Evolutionary conservation across 2,113 vertebrate species (phyloP).

Genomic region (Xyliphius kryptos): DNA sequence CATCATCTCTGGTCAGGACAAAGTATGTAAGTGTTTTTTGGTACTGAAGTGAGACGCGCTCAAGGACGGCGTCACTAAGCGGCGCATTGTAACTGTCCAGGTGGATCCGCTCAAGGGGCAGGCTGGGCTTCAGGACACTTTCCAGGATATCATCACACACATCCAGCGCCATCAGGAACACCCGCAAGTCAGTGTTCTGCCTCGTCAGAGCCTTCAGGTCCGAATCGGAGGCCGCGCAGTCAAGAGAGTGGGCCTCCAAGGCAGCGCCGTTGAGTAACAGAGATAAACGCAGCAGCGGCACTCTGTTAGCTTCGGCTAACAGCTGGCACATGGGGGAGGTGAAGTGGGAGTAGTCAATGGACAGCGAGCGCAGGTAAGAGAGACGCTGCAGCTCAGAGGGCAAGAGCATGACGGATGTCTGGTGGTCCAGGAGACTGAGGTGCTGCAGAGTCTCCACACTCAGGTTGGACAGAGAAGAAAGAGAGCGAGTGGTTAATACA

Average conservation of each 20-base stretch:
- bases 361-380: constrained; percentile 80
- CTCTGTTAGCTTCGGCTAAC: constrained; percentile 77
- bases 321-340: constrained; percentile 89
- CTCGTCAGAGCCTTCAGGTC: constrained; percentile 91
- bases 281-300: constrained; percentile 90
- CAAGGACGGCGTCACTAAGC: constrained; percentile 84
- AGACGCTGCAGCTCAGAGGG: constrained; percentile 85
- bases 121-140: constrained; percentile 90
- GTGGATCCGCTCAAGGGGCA: constrained; percentile 94
- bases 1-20: constrained; percentile 89
- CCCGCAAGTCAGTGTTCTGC: constrained; percentile 84
- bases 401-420: constrained; percentile 79
- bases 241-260: constrained; percentile 83
- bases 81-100: constrained; percentile 89
- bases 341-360: constrained; percentile 93
- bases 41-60: constrained; percentile 96
- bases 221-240: constrained; percentile 84
- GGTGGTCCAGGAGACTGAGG: constrained; percentile 90
- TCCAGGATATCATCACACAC: constrained; percentile 88
- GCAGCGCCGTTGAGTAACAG: constrained; percentile 87
- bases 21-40: constrained; percentile 95
- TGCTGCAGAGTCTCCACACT: constrained; percentile 88
- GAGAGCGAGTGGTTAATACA: constrained; percentile 84
- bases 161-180: constrained; percentile 95
- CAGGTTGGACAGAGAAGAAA: constrained; percentile 85